phyloP scores from a whole-genome alignment of 1,140 invertebrate species.

The Drosophila eugracilis region DNA sequence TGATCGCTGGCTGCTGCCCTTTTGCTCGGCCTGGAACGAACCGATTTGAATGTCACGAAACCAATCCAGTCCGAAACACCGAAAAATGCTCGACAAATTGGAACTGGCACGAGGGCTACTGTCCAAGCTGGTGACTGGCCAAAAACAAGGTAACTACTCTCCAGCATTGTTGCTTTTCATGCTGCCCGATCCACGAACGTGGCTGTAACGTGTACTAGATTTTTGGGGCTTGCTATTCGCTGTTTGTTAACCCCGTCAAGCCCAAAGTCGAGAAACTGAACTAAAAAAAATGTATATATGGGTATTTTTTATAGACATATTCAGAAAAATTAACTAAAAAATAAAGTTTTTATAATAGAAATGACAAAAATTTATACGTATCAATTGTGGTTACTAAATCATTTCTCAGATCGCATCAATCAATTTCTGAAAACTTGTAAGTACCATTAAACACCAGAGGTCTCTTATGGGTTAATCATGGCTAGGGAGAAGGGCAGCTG shows the following conservation, averaged over 20 bases:
- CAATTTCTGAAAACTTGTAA: too few species aligned
- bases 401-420: too few species aligned
- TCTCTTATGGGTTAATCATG: slow-evolving; percentile 34
- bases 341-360: neutral
- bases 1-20: slow-evolving; percentile 50
- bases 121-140: slow-evolving; percentile 52
- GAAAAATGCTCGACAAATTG: slow-evolving; percentile 59
- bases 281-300: too few species aligned
- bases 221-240: slow-evolving; percentile 27
- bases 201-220: slow-evolving; percentile 57
- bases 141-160: slow-evolving; percentile 51
- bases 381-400: too few species aligned
- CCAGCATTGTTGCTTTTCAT: slow-evolving; percentile 18
- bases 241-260: slow-evolving; percentile 34
- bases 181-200: slow-evolving; percentile 21
- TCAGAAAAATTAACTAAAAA: too few species aligned
- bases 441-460: too few species aligned
- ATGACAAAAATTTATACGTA: too few species aligned
- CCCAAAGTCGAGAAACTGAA: neutral
- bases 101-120: slow-evolving; percentile 55
- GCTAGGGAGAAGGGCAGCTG: neutral
- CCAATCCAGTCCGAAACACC: slow-evolving; percentile 27
- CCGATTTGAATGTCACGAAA: slow-evolving; percentile 74
- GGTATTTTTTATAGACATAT: too few species aligned
- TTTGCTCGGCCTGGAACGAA: slow-evolving; percentile 48